Base-by-base conservation (phyloP, 1,140 invertebrate species). In the Artemia franciscana region DNA sequence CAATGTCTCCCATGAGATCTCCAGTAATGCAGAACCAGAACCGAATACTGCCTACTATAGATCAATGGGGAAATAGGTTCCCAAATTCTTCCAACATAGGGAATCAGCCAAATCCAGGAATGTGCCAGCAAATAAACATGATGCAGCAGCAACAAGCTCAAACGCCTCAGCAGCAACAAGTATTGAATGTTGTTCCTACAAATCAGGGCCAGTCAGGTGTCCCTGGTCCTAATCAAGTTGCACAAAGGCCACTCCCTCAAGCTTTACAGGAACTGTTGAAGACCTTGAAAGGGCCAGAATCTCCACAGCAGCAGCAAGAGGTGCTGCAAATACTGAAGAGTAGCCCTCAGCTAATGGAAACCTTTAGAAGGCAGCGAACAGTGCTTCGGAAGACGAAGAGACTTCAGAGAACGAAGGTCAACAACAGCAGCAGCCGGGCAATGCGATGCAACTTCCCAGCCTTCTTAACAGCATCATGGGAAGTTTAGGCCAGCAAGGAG, bases 271-370 rank as follows among this genome's bases (percentile, higher is more conserved):
- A 92, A 71, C 80, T 96, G 15, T 83, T 96, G 78, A 80, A 84
- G 61, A 91, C 89, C 39, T 77, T 96, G 25, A 84, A 87, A 67
- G 88, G 85, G 68, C 89, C 90, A 15, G 83, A 82, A 63, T 84
- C 85, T n/a, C 86, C 85, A 58, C 89, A 94, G 68, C 89, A 93
- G 70, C 91, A 96, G 69, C 83, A 88, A 69, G 86, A 93, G 18
- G 88, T 96, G 60, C 76, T 95, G 25, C 82, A 84, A 67, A 92
- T 97, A 68, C 80, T 97, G 57, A 94, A 93, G 73, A 85, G 84
- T 58, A 92, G 96, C 78, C 92, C 92, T 57, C 88, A 88, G 64
- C 77, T 97, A 9, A 96, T 96, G 91, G 91, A 92, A 61, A 89
- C 91, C 59, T 93, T 95, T 70, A 91, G 96, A 61, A 92, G 92